Base-by-base conservation (phyloP, 2,113 vertebrate genomes). In the Ammodramus savannarum region DNA sequence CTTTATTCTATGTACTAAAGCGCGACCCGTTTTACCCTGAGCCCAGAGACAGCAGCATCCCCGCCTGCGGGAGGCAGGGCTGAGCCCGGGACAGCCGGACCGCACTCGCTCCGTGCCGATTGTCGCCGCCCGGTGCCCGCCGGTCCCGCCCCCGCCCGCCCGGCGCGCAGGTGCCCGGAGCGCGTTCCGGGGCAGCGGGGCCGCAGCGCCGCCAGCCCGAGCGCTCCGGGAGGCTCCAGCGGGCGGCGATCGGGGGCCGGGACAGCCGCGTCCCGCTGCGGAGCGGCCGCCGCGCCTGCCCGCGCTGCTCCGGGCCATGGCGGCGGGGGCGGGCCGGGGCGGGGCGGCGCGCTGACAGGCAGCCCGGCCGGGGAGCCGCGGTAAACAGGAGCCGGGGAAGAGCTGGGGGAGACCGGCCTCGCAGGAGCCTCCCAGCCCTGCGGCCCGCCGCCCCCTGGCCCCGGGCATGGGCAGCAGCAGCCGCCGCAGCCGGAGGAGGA, bases 51-150 rank as follows among this genome's bases (percentile, higher is more conserved):
- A 11, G 1, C 3, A 34, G 51, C 78, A 9, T 5, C 32, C 1
- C 43, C 5, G 1, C 26, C 11, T 1, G 67, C 17, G 27, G 26
- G 17, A 3, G 41, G 51, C 15, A 17, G 5, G 18, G 13, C 23
- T 3, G 7, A 19, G 77, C 58, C 7, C 51, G 1, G 54, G 18
- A 2, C 44, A 1, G 21, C 27, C 2, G 8, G 15, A 5, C 10
- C 7, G 11, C 43, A 0, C 54, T 6, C 8, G 18, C 32, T 17
- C 26, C 10, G 34, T 2, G 48, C 44, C 18, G 6, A 0, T 0
- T 1, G 14, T 5, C 83, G 4, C 32, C 44, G 14, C 1, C 1
- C 25, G 25, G 7, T 7, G 13, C 54, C 54, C 25, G n/a, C 2
- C 3, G 5, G 26, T 6, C 0, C 26, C 23, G 54, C 22, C 46